These are phyloP conservation scores for Gobio gobio DNA, from an alignment of 2,113 vertebrate species.

Conservation along the genomic window DNA sequence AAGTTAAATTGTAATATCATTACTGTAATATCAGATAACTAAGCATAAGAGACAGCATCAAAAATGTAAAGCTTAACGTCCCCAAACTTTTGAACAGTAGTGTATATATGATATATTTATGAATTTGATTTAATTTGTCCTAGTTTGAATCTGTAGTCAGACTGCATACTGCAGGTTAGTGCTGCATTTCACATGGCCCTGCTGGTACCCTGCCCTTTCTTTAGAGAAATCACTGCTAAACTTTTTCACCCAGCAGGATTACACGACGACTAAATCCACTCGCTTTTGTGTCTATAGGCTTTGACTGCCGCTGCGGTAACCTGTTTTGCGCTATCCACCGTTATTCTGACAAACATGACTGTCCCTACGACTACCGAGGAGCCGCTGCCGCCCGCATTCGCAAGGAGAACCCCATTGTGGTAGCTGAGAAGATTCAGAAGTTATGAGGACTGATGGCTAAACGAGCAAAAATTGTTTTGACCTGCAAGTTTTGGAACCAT, in stretches of 20 bases:
- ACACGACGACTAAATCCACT: not conserved
- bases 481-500: slow-evolving; percentile 71
- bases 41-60: no score
- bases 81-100: not conserved
- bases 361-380: slow-evolving; percentile 88
- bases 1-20: not conserved
- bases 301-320: slow-evolving; percentile 90
- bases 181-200: slow-evolving; percentile 63
- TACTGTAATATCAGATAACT: no score
- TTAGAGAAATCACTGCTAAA: not conserved
- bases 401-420: slow-evolving; percentile 89
- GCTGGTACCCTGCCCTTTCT: slow-evolving; percentile 32
- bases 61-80: no score
- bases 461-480: slow-evolving; percentile 56
- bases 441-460: slow-evolving; percentile 78
- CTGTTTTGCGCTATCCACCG: slow-evolving; percentile 89
- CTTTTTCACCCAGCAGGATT: no score
- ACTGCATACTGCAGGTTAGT: slow-evolving; percentile 64
- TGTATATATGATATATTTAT: not conserved
- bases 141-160: not conserved
- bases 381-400: slow-evolving; percentile 87
- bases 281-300: slow-evolving; percentile 70
- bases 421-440: slow-evolving; percentile 92
- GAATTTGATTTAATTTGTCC: not conserved
- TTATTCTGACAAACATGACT: slow-evolving; percentile 90